These are phyloP conservation scores for Cantharis rustica DNA, from an alignment of 2,888 invertebrate species.

Conservation along the genomic window DNA sequence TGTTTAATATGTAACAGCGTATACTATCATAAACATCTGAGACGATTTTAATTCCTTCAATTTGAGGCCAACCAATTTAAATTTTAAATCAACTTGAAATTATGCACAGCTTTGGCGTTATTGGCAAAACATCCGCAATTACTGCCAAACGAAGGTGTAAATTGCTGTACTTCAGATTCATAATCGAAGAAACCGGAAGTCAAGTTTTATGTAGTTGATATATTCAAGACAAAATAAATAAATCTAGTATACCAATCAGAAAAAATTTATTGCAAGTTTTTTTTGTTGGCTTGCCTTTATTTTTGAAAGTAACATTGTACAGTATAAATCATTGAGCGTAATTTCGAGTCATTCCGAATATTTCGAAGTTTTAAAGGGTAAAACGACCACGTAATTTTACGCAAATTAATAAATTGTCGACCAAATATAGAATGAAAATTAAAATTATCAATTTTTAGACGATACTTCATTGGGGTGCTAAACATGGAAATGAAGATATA, in stretches of 20 bases:
- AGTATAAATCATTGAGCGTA: no score
- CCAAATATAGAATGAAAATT: no score
- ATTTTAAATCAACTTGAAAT: constrained; percentile 35
- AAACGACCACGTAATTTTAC: no score
- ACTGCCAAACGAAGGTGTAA: constrained; percentile 42
- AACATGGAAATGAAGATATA: constrained; percentile 89
- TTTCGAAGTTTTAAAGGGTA: neutral
- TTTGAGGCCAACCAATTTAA: constrained; percentile 26
- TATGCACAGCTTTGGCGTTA: constrained; percentile 20
- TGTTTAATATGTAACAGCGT: neutral
- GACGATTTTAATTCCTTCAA: neutral
- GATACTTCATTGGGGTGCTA: constrained; percentile 95
- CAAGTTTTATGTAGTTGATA: neutral
- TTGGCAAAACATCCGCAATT: constrained; percentile 38
- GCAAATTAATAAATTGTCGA: no score
- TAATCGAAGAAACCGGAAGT: constrained; percentile 24
- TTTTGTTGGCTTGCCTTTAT: neutral
- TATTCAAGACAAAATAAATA: neutral
- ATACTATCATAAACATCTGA: neutral
- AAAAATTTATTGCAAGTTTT: neutral
- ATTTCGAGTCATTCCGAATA: no score
- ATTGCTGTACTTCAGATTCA: constrained; percentile 33
- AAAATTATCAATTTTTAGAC: constrained; percentile 68
- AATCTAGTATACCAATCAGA: neutral
- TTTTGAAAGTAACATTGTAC: neutral